Base-by-base conservation (phyloP, 1,140 invertebrate species). In the Papilio helenus region DNA sequence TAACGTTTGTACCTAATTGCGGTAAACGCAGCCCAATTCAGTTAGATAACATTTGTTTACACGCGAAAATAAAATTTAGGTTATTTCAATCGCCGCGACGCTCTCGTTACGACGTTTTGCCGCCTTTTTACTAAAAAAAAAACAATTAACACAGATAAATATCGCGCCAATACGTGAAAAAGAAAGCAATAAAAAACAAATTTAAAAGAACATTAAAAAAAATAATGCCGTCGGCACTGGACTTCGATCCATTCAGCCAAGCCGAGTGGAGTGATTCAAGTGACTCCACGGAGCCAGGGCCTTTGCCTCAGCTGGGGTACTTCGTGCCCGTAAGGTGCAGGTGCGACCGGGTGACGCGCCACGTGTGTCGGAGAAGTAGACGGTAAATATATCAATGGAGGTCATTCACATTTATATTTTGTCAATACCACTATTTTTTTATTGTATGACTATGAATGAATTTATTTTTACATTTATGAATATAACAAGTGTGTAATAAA, bases 191-290 rank as follows among this genome's bases (percentile, higher is more conserved):
- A 20, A 73, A 79, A 74, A 79, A 73, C 8, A 74, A 51, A 55
- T 39, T 39, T 39, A 65, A 0, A 72, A 77, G 74, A 72, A 85
- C 61, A 68, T 29, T 12, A 58, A 51, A 46, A 76, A n/a, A 46
- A 12, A 46, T 1, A 82, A 94, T 94, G 92, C 92, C 92, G 39
- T 91, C 92, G 79, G 91, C 86, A 26, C 34, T 92, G 82, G 89
- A 90, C 79, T 81, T 89, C 18, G 88, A 88, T 72, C 90, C 87
- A 46, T 94, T 93, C 86, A 93, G 91, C 87, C 92, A 91, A 81
- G 90, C 92, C 2, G 93, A 93, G 79, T 93, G 92, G 92, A 94
- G 93, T 76, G 92, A 93, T 76, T 93, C 93, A 16, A 91, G 90
- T 79, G 92, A 93, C 51, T 93, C 91, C 34, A 86, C 86, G 4